These are phyloP conservation scores for Drosophila erecta DNA, from an alignment of 1,140 invertebrate genomes.

Conservation along the genomic window DNA sequence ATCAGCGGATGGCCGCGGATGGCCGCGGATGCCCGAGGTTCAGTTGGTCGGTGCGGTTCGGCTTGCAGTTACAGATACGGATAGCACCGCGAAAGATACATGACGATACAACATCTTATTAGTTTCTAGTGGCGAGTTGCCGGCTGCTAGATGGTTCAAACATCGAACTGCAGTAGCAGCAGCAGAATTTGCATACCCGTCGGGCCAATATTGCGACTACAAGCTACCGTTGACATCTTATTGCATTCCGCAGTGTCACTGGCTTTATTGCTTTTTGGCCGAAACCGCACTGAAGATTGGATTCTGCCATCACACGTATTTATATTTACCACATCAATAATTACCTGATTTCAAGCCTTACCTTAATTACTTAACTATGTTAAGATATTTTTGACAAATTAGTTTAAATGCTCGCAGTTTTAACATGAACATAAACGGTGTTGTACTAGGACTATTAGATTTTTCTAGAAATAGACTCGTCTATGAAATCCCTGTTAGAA, in stretches of 20 bases:
- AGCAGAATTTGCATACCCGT: slow-evolving; percentile 45
- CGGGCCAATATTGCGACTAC: slow-evolving; percentile 21
- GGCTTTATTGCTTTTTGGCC: slow-evolving; percentile 26
- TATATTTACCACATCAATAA: background rate
- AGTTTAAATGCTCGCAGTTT: no score
- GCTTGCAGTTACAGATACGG: slow-evolving; percentile 43
- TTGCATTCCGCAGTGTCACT: slow-evolving; percentile 39
- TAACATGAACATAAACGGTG: no score
- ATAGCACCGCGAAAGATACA: slow-evolving; percentile 44
- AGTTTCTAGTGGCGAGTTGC: slow-evolving; percentile 68
- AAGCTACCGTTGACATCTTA: slow-evolving; percentile 51
- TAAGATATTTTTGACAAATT: background rate
- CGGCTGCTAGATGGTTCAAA: slow-evolving; percentile 37
- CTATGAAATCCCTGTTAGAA: no score
- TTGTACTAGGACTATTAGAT: no score
- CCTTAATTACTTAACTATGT: background rate
- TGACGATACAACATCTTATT: slow-evolving; percentile 78
- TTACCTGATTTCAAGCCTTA: background rate
- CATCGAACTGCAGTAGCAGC: slow-evolving; percentile 21
- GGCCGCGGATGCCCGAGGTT: slow-evolving; percentile 33
- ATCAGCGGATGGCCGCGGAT: slow-evolving; percentile 60
- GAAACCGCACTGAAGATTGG: background rate
- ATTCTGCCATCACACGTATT: slow-evolving; percentile 10
- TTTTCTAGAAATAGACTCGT: no score
- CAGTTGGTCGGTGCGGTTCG: slow-evolving; percentile 13